Base-by-base conservation (phyloP, 2,888 invertebrate genomes). In the Ornithoptera alexandrae region DNA sequence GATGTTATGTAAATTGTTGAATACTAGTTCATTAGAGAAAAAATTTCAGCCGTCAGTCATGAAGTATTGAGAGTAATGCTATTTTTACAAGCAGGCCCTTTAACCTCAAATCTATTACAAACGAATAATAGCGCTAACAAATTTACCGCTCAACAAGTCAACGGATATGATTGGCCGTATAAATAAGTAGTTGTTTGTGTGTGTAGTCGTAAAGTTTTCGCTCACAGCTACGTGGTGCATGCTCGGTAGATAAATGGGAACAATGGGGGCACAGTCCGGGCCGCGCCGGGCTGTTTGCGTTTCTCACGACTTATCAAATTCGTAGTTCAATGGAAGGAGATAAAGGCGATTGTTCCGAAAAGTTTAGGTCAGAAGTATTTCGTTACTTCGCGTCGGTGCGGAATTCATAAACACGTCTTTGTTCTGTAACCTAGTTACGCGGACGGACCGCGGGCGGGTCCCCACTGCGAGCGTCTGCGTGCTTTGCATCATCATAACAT, bases 221-320 rank as follows among this genome's bases (percentile, higher is more conserved):
- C 63, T 42, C 30, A 8, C 42, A 22, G 57, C 63, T 59, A 59
- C 59, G 62, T 59, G 63, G 63, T 59, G 68, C 50, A 39, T 22
- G 63, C 50, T 62, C 36, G 60, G 57, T 57, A 68, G 62, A 68
- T 62, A 67, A 69, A 65, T 62, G 58, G 50, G 62, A 68, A 71
- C 65, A 71, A 68, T 71, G 36, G 22, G 61, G 56, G 60, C 64
- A n/a, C 60, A 56, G 67, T 67, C 67, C 67, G 64, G 46, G 53
- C 7, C 62, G 53, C 42, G 59, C 20, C 17, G 17, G 22, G 46
- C 78, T 78, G 81, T 88, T 86, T 85, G 83, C 79, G 76, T 78
- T 87, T 90, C 89, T 80, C 90, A 90, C 89, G 86, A 82, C 84
- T 83, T 87, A 89, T 90, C 89, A 82, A 81, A 86, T 90, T 86